Evolutionary conservation across 2,888 invertebrate species (phyloP).

Genomic region (Drosophila algonquin): DNA sequence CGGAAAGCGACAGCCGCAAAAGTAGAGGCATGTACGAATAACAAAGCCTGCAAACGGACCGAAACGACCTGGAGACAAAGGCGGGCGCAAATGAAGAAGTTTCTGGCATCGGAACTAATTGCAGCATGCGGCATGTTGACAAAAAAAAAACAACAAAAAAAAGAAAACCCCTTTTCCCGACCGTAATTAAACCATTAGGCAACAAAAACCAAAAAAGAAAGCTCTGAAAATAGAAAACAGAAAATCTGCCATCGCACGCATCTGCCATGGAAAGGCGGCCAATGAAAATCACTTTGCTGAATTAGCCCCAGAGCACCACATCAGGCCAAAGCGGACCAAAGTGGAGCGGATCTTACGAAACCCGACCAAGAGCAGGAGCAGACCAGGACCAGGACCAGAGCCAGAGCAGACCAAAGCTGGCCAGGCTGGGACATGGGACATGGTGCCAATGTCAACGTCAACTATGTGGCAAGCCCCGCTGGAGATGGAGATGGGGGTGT

Average conservation of each 20-base stretch:
- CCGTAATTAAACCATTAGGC: conserved; percentile 75
- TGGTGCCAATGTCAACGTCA: conserved; percentile 57
- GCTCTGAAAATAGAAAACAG: background rate
- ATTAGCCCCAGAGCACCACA: conserved; percentile 48
- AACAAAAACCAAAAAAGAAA: conserved; percentile 26
- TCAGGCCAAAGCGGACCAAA: background rate
- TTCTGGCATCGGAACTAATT: conserved; percentile 33
- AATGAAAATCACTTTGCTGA: conserved; percentile 73
- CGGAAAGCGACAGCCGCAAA: conserved; percentile 47
- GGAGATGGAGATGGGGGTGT: background rate
- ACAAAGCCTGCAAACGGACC: background rate
- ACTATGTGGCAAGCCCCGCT: conserved; percentile 57
- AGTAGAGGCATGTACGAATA: conserved; percentile 33
- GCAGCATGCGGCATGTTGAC: conserved; percentile 9
- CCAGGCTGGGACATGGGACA: conserved; percentile 21
- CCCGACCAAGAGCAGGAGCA: background rate
- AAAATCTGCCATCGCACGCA: conserved; percentile 33
- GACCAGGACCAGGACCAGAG: no score
- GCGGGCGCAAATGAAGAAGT: conserved; percentile 8
- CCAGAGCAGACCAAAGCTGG: background rate
- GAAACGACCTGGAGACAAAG: conserved; percentile 3
- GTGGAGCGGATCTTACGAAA: background rate
- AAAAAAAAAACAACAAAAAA: no score
- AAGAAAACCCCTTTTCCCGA: conserved; percentile 37
- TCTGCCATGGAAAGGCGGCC: conserved; percentile 62